Percentiles rank a stretch among this genome's conserved stretches.
Conservation (phyloP, 2,888 invertebrate genomes). For the Tachina lurida region DNA sequence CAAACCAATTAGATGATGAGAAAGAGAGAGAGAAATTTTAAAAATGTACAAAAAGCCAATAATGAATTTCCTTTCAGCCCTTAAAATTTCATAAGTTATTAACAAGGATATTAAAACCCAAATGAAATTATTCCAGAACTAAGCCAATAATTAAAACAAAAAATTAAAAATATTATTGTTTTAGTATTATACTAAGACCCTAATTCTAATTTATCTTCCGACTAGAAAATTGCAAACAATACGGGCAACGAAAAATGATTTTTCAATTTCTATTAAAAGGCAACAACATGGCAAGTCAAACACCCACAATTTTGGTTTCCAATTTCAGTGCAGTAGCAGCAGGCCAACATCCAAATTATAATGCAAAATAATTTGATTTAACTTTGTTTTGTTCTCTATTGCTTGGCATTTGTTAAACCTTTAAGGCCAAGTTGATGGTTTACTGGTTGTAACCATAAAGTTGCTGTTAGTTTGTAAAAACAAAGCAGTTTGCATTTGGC, state of each 20-base stretch:
- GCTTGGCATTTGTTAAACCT: constrained; percentile 27
- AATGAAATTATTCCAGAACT: constrained; percentile 10
- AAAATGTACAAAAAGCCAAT: no score
- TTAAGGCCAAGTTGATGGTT: constrained; percentile 35
- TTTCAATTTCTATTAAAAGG: not conserved
- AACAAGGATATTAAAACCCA: not conserved
- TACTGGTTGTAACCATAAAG: constrained; percentile 8
- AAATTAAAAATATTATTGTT: constrained; percentile 13
- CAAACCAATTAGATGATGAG: no score
- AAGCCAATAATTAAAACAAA: constrained; percentile 38
- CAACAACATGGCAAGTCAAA: constrained; percentile 11
- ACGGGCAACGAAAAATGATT: constrained; percentile 8
- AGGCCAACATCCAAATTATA: constrained; percentile 36
- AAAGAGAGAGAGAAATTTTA: no score
- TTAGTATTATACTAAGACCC: constrained; percentile 23
- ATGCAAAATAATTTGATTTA: constrained; percentile 48
- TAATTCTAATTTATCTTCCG: constrained; percentile 54
- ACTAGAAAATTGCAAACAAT: constrained; percentile 39
- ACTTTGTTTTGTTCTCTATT: not conserved
- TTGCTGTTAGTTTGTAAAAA: constrained; percentile 28
- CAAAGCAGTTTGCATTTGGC: constrained; percentile 20
- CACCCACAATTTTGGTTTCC: constrained; percentile 57
- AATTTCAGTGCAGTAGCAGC: constrained; percentile 26
- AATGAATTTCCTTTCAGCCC: no score
- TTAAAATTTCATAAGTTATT: not conserved